Base-by-base conservation (phyloP, 2,113 vertebrate genomes). In the Platysternon megacephalum region DNA sequence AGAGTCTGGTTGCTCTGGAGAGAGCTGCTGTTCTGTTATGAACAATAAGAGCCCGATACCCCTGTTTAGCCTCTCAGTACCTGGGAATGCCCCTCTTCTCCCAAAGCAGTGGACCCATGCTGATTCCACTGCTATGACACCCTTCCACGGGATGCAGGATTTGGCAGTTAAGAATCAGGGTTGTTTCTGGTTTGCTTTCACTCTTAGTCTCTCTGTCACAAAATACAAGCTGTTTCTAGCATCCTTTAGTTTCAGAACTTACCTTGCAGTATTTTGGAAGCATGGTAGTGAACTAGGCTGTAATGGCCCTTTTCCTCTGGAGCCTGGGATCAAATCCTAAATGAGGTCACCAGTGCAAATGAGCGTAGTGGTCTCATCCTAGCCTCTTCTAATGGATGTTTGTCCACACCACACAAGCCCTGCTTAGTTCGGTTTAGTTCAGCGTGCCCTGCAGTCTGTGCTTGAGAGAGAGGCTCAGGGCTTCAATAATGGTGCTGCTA, bases 191-290 rank as follows among this genome's bases (percentile, higher is more conserved):
- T 32, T 83, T 26, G n/a, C 46, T 88, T 90, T 92, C 35, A 9
- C 55, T 8, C 87, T 93, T n/a, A 76, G 12, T 3, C n/a, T 79
- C 35, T 82, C 87, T 13, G 56, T 42, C 51, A 51, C 52, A 90
- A 93, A 95, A 95, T 1, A 78, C 11, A 80, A 95, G 92, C 93
- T 58, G 51, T 53, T 88, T 79, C 82, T 13, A 91, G 49, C 19
- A 1, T 28, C 79, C 17, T 1, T 4, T 1, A 1, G 46, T 76
- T 80, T 9, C 0, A n/a, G 58, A 84, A 94, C 97, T 97, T 97
- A 98, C 97, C 97, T 98, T 98, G 93, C 96, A 96, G 84, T 98
- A 98, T 97, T 97, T 98, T 92, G 97, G 97, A 94, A 97, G 96
- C 97, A 97, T 97, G 90, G 39, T 97, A 96, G 56, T 21, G 48